Conservation (phyloP, 2,113 vertebrate genomes). For the Chionis minor region DNA sequence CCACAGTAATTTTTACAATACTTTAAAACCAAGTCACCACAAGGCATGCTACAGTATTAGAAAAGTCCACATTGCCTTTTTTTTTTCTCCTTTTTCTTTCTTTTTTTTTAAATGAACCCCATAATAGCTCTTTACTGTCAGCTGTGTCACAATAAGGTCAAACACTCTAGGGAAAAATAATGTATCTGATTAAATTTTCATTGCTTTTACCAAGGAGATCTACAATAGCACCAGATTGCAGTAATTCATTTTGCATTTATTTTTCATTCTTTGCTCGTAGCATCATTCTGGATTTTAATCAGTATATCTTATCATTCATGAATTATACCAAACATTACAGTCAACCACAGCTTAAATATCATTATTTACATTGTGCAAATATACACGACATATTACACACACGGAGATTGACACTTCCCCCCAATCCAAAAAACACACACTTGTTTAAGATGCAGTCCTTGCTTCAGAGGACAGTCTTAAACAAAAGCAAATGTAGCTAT, state of each 20-base stretch:
- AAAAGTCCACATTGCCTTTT: slow-evolving; percentile 46
- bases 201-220: slow-evolving; percentile 54
- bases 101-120: neutral
- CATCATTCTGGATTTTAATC: neutral
- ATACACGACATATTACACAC: neutral
- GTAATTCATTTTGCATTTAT: slow-evolving; percentile 42
- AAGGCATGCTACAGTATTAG: slow-evolving; percentile 48
- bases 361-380: neutral
- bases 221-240: slow-evolving; percentile 46
- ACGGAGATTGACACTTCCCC: neutral
- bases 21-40: slow-evolving; percentile 53
- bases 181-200: slow-evolving; percentile 67
- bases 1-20: slow-evolving; percentile 53
- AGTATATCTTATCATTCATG: neutral
- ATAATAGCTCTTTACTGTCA: slow-evolving; percentile 67
- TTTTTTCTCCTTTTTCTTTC: neutral
- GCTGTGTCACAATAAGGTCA: slow-evolving; percentile 80
- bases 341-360: neutral
- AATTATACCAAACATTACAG: neutral
- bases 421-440: neutral
- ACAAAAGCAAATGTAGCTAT: neutral
- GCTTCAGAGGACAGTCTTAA: neutral
- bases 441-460: neutral
- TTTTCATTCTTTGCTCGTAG: slow-evolving; percentile 29
- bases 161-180: slow-evolving; percentile 72